These are phyloP conservation scores for Micronycteris hirsuta DNA, from an alignment of 2,113 vertebrate species.

Conservation along the genomic window DNA sequence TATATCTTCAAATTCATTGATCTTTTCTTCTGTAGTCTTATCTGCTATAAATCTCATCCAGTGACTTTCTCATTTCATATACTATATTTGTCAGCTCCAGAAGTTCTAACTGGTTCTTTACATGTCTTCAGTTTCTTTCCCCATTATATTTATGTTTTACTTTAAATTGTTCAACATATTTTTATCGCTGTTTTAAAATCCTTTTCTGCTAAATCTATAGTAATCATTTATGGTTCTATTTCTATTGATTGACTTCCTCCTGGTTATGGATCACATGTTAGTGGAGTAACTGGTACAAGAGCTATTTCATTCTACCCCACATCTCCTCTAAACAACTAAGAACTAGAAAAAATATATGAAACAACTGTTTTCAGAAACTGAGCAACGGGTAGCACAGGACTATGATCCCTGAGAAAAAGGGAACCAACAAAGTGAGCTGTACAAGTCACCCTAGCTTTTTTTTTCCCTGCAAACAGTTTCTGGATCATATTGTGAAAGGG, in stretches of 20 bases:
- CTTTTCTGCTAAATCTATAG: conserved; percentile 28
- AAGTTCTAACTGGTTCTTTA: conserved; percentile 16
- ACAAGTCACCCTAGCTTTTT: background rate
- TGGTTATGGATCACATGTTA: conserved; percentile 22
- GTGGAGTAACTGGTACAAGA: conserved; percentile 8
- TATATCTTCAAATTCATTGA: conserved; percentile 22
- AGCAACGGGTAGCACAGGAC: background rate
- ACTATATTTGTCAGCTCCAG: background rate
- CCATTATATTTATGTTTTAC: background rate
- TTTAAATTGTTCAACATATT: conserved; percentile 22
- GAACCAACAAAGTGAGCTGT: background rate
- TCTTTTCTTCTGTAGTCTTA: background rate
- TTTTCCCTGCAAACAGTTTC: background rate
- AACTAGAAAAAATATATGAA: conserved; percentile 5
- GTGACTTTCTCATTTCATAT: conserved; percentile 24
- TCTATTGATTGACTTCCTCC: conserved; percentile 21
- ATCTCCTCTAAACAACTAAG: background rate
- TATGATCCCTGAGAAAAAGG: background rate
- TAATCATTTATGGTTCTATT: conserved; percentile 10
- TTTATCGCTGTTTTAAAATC: conserved; percentile 17
- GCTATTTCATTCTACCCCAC: background rate
- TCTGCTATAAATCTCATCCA: conserved; percentile 11
- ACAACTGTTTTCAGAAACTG: background rate
- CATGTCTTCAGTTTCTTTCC: conserved; percentile 23
- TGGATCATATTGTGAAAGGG: background rate